Conservation (phyloP, 2,888 invertebrate genomes). For the Spialia ferax region DNA sequence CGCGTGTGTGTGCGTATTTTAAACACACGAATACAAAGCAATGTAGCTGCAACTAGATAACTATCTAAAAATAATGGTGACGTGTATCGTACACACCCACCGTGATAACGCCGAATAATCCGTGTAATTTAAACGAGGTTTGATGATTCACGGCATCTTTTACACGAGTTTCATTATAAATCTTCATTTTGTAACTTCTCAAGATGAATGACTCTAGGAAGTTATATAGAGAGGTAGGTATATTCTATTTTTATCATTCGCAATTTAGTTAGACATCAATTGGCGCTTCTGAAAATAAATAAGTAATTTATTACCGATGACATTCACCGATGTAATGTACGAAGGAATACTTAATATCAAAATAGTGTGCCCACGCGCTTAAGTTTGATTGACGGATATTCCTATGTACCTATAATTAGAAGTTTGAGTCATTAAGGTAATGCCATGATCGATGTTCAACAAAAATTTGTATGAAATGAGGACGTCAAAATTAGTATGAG, state of each 20-base stretch:
- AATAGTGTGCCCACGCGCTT: neutral
- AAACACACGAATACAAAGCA: neutral
- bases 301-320: conserved; percentile 9
- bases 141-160: conserved; percentile 6
- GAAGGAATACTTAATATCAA: neutral
- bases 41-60: conserved; percentile 25
- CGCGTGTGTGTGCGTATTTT: conserved; percentile 1
- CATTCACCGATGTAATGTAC: conserved; percentile 14
- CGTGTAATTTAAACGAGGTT: conserved; percentile 45
- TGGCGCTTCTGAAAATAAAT: conserved; percentile 22
- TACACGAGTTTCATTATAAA: neutral
- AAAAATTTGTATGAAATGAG: too few relatives aligned
- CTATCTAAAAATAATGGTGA: conserved; percentile 49
- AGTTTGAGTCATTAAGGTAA: neutral
- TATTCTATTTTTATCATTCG: neutral
- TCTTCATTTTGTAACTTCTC: neutral
- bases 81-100: conserved; percentile 67
- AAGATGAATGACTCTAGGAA: conserved; percentile 11
- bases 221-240: neutral
- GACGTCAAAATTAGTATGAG: too few relatives aligned
- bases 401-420: neutral
- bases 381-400: neutral
- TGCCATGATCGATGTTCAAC: too few relatives aligned
- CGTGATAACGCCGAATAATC: conserved; percentile 59
- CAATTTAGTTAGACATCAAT: conserved; percentile 12